Evolutionary conservation across 2,113 vertebrate genomes (phyloP).

Genomic region (Catagonus wagneri): DNA sequence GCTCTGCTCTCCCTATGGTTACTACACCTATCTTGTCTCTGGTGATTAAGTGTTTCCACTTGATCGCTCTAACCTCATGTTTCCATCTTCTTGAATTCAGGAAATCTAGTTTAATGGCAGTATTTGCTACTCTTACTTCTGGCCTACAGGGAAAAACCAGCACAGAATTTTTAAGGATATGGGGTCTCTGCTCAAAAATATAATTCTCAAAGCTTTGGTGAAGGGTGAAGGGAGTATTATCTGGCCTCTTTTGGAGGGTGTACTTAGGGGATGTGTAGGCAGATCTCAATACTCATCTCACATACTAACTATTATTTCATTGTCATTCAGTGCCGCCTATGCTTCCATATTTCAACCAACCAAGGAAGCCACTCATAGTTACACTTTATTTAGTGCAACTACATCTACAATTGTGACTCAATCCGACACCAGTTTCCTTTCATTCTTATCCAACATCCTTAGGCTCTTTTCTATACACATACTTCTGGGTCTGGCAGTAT

Average conservation of each 20-base stretch:
- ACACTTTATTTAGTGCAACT: not conserved
- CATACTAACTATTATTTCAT: not conserved
- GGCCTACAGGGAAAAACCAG: not conserved
- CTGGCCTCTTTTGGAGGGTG: not conserved
- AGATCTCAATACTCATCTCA: not conserved
- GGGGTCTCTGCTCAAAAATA: not conserved
- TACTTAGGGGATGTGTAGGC: not conserved
- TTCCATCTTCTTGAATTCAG: slow-evolving; percentile 30
- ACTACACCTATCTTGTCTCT: slow-evolving; percentile 27
- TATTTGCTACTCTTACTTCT: not conserved
- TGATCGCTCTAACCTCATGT: not conserved
- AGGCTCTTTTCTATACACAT: not conserved
- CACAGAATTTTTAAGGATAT: not conserved
- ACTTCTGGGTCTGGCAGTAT: not conserved
- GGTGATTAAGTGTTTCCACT: slow-evolving; percentile 55
- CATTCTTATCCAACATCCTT: not conserved
- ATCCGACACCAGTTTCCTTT: not conserved
- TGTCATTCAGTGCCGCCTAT: not conserved
- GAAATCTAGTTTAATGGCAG: not conserved
- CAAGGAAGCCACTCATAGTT: not conserved
- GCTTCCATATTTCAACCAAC: not conserved
- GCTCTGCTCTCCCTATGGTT: not conserved
- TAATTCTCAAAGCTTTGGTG: not conserved
- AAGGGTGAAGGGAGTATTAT: not conserved
- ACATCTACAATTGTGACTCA: not conserved